Base-by-base conservation (phyloP, 1,140 invertebrate species). In the Zelostemma sp. region DNA sequence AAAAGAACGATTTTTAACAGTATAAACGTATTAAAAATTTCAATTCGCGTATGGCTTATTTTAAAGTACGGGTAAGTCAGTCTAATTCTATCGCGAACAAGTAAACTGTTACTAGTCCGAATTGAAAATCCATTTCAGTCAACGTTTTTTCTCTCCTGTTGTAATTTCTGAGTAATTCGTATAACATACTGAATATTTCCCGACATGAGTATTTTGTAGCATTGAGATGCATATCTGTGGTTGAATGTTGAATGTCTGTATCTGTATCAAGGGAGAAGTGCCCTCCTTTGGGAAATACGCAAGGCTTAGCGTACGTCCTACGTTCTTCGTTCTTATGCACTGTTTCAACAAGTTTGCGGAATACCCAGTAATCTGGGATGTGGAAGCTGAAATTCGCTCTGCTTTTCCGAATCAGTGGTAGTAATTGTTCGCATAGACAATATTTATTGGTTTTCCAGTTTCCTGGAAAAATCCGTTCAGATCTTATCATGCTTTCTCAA, bases 221-320 rank as follows among this genome's bases (percentile, higher is more conserved):
- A 59, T 48, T 12, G 16, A 53, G 19, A 25, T 61, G 12, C 16
- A 58, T 17, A 35, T 55, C 25, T 48, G 45, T 50, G 14, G 8
- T 40, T 61, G 51, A 54, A 50, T 48, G 50, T 18, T 6, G 35
- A 55, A 54, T 55, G 54, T 45, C 47, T 50, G 55, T 65, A 58
- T 65, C 49, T 53, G 33, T 45, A n/a, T 47, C 31, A 46, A 56
- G 55, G 50, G 58, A 58, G 56, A 62, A 54, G 47, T 58, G 12
- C 35, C 35, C 57, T 67, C 72, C 54, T 66, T 28, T 35, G 69
- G 73, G 73, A 75, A 75, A 75, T 75, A 72, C 58, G 40, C 35
- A 28, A 38, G 58, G 73, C 67, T 75, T 64, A 72, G n/a, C 53
- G 55, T 54, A 45, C 50, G 51, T 64, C 53, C 57, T 49, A 65